Evolutionary conservation across 1,140 invertebrate genomes (phyloP).

Genomic region (Trichoplusia ni): DNA sequence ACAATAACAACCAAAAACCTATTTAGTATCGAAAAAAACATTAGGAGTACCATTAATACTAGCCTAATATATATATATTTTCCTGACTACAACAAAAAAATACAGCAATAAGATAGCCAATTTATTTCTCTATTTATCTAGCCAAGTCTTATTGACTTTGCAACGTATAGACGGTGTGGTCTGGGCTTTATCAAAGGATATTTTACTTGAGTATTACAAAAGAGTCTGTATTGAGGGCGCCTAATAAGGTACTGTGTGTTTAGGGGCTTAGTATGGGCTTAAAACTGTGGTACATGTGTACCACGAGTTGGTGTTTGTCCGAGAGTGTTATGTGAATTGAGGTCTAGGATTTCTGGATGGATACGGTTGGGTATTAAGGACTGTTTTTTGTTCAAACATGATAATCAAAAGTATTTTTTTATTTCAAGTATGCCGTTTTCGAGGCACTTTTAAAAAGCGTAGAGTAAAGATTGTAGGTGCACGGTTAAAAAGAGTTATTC

Average conservation of each 20-base stretch:
- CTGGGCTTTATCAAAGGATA: background rate
- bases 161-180: background rate
- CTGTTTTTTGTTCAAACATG: too few species aligned
- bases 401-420: background rate
- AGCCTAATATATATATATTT: background rate
- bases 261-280: conserved; percentile 15
- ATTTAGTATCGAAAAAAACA: background rate
- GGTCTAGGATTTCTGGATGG: too few species aligned
- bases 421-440: too few species aligned
- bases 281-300: conserved; percentile 10
- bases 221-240: background rate
- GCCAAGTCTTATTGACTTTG: background rate
- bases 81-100: background rate
- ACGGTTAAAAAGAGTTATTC: too few species aligned
- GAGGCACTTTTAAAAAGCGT: too few species aligned
- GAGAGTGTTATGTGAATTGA: background rate
- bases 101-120: conserved; percentile 1
- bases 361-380: too few species aligned
- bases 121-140: conserved; percentile 13
- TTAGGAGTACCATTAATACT: background rate
- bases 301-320: too few species aligned
- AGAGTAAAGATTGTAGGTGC: too few species aligned
- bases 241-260: conserved; percentile 9
- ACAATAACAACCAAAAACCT: too few species aligned
- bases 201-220: conserved; percentile 8